A percentile compares a stretch with the other conserved stretches of the same genome.
phyloP scores from a whole-genome alignment of 1,140 invertebrate genomes.

The Thrips palmi region DNA sequence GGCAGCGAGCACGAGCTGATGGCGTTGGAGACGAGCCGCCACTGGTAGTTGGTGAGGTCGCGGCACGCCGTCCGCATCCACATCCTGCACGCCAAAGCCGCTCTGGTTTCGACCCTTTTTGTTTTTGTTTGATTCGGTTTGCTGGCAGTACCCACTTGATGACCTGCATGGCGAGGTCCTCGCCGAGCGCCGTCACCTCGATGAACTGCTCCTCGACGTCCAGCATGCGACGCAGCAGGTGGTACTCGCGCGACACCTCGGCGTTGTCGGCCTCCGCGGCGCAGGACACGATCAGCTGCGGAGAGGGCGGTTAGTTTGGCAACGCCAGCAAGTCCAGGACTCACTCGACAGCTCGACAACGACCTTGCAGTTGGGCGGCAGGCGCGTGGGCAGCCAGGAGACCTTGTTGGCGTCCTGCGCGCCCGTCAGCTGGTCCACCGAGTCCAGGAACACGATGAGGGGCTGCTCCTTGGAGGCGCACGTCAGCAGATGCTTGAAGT shows the following conservation, averaged over 20 bases:
- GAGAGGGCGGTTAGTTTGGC: constrained; percentile 12
- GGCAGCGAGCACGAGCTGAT: constrained; percentile 87
- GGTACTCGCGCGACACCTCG: constrained; percentile 68
- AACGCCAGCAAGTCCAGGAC: constrained; percentile 3
- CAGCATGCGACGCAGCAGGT: constrained; percentile 73
- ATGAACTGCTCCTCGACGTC: constrained; percentile 81
- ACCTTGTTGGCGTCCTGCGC: constrained; percentile 87
- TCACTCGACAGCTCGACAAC: constrained; percentile 12
- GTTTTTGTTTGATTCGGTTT: too few relatives aligned
- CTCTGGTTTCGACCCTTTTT: not conserved
- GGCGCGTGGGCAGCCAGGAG: constrained; percentile 82
- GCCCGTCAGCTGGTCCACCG: constrained; percentile 88
- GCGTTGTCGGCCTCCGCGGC: constrained; percentile 74
- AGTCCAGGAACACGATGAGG: constrained; percentile 74
- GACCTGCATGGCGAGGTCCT: constrained; percentile 84
- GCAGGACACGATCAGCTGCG: constrained; percentile 74
- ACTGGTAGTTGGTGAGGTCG: constrained; percentile 82
- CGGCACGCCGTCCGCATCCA: constrained; percentile 86
- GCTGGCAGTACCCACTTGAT: constrained; percentile 45
- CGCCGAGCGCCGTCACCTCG: constrained; percentile 78
- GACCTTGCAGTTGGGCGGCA: constrained; percentile 83
- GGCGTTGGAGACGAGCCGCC: constrained; percentile 83
- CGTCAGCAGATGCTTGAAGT: constrained; percentile 85
- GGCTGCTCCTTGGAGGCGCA: constrained; percentile 64
- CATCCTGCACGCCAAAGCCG: constrained; percentile 31